Evolutionary conservation across 2,797 vertebrate species (phyloP).

Genomic region (Cercopithecus mitis): DNA sequence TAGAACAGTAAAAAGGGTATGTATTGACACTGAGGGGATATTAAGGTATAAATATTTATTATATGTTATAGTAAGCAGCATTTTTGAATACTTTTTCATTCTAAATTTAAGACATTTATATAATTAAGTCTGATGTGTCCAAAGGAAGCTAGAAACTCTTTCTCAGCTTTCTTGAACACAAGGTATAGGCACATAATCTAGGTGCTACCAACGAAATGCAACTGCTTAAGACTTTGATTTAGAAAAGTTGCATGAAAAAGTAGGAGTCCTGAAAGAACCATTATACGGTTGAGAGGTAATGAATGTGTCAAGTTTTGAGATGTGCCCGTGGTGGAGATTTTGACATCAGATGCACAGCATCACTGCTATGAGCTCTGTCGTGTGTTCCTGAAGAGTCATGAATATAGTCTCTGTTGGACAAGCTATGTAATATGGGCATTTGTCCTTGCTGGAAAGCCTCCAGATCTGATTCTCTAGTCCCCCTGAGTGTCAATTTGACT

Average conservation of each 20-base stretch:
- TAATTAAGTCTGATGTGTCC: not conserved
- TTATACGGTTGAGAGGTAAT: not conserved
- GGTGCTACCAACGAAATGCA: not conserved
- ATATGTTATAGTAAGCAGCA: not conserved
- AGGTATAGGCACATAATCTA: too few species aligned
- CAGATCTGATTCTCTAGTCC: not conserved
- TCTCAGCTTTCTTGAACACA: not conserved
- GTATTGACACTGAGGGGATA: not conserved
- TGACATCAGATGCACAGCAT: not conserved
- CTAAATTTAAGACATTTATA: not conserved
- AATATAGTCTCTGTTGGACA: rapidly evolving
- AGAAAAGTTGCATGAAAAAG: not conserved
- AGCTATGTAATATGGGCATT: not conserved
- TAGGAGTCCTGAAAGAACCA: not conserved
- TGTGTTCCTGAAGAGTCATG: not conserved
- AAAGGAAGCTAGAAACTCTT: not conserved
- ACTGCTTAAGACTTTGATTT: not conserved
- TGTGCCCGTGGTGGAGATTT: rapidly evolving
- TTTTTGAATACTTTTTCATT: not conserved
- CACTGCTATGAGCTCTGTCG: rapidly evolving
- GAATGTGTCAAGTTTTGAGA: not conserved
- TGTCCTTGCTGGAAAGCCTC: not conserved
- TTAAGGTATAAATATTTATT: not conserved
- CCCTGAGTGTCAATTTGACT: not conserved
- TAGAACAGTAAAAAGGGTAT: not conserved